A percentile compares a stretch with the other conserved stretches of the same genome.
Conservation (phyloP, 1,140 invertebrate species). For the Prorops nasuta region DNA sequence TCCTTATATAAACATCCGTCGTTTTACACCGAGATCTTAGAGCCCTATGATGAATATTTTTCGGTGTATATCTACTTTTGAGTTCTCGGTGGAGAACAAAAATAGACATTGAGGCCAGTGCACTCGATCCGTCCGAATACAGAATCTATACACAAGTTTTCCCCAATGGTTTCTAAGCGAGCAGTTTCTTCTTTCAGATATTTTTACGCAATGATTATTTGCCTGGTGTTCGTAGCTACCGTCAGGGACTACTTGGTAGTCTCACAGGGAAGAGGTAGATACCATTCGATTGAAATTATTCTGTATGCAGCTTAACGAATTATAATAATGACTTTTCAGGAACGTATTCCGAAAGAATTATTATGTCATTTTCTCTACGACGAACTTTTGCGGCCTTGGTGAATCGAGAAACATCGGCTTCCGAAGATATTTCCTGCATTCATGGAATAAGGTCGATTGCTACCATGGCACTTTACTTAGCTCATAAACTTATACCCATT, state of each 20-base stretch:
- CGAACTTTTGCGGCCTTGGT: constrained; percentile 46
- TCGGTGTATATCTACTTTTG: not conserved
- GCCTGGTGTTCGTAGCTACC: constrained; percentile 46
- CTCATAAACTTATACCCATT: constrained; percentile 64
- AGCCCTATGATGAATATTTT: not conserved
- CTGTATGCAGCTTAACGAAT: not conserved
- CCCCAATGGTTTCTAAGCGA: too few species aligned
- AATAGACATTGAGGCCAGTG: too few species aligned
- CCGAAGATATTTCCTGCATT: constrained; percentile 62
- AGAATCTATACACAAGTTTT: too few species aligned
- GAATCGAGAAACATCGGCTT: constrained; percentile 28
- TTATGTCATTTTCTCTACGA: constrained; percentile 59
- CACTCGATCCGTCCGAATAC: too few species aligned
- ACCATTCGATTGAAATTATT: constrained; percentile 1
- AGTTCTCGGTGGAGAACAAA: not conserved
- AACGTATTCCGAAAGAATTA: constrained; percentile 53
- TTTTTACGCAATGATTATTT: constrained; percentile 49
- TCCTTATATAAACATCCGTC: too few species aligned
- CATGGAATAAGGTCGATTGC: constrained; percentile 62
- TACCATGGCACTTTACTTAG: constrained; percentile 61
- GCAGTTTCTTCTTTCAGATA: constrained; percentile 39
- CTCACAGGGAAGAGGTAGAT: constrained; percentile 39
- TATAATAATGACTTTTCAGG: constrained; percentile 25
- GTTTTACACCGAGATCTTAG: not conserved
- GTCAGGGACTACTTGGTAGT: constrained; percentile 44